Base-by-base conservation (phyloP, 2,113 vertebrate species). In the Nyctereutes procyonoides region DNA sequence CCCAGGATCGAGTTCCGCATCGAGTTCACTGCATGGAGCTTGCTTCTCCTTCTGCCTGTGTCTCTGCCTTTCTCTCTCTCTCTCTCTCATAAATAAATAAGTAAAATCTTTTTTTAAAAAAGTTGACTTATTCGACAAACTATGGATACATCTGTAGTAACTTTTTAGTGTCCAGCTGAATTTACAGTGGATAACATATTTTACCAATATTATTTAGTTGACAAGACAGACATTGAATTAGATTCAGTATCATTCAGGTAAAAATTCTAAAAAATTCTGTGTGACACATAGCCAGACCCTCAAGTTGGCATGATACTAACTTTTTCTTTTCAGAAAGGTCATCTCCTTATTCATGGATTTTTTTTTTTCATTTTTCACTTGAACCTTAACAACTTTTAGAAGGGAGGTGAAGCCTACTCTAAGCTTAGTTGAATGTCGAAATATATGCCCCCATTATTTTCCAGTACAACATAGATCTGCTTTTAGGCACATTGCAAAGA, bases 341-440 rank as follows among this genome's bases (percentile, higher is more conserved):
- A 51, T 67, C 30, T 88, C 15, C 20, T 28, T 58, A 43, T 69
- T 90, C 35, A 69, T 14, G 17, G 22, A 55, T 74, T 6, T 28
- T 55, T 17, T 86, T 95, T 86, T 86, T 95, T 77, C 38, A 43
- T 43, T 69, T 69, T n/a, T n/a, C 19, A 81, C 43, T 95, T 85
- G 26, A 73, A 3, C n/a, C n/a, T 82, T 69, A 19, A 51, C 26
- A 79, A 58, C 17, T 32, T 88, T 91, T 14, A n/a, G 69, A 56
- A 82, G 11, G 24, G 1, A 71, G 63, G 10, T 17, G 3, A 90
- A 90, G 24, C 77, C 35, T 56, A 43, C 73, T 1, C 5, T 56
- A 1, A 86, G 32, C 7, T 97, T 38, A 79, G 8, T 8, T 84
- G 15, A 24, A 60, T 79, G 28, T 83, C 79, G 16, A 79, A 79